Evolutionary conservation across 2,888 invertebrate species (phyloP).

Genomic region (Dorcus parallelipipedus): DNA sequence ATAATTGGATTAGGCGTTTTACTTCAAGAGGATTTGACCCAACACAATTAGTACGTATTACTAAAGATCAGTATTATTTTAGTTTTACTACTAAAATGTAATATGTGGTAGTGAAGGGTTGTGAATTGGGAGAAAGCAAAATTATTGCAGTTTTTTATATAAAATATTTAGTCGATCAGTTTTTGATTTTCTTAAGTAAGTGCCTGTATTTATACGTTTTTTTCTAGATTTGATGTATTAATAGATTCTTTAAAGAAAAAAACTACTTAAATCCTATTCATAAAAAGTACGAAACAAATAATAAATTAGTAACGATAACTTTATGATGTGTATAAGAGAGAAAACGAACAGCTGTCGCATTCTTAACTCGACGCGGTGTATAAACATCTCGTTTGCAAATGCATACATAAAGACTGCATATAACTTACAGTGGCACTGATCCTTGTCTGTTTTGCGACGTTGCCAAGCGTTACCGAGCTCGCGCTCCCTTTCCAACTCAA

Average conservation of each 20-base stretch:
- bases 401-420: conserved; percentile 43
- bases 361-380: conserved; percentile 39
- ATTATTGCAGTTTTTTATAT: too few relatives aligned
- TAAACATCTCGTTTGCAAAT: conserved; percentile 46
- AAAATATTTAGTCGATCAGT: not conserved
- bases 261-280: too few relatives aligned
- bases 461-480: conserved; percentile 27
- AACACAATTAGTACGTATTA: too few relatives aligned
- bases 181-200: not conserved
- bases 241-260: too few relatives aligned
- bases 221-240: not conserved
- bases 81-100: too few relatives aligned
- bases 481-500: conserved; percentile 20
- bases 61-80: too few relatives aligned
- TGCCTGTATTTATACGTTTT: not conserved
- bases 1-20: too few relatives aligned
- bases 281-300: not conserved
- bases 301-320: conserved; percentile 6
- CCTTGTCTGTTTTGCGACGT: conserved; percentile 38
- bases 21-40: too few relatives aligned
- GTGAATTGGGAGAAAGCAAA: too few relatives aligned
- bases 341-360: conserved; percentile 28
- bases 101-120: too few relatives aligned
- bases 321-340: conserved; percentile 8
- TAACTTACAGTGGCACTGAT: conserved; percentile 45